Conservation (phyloP, 2,888 invertebrate genomes). For the Ophion ventricosus region DNA sequence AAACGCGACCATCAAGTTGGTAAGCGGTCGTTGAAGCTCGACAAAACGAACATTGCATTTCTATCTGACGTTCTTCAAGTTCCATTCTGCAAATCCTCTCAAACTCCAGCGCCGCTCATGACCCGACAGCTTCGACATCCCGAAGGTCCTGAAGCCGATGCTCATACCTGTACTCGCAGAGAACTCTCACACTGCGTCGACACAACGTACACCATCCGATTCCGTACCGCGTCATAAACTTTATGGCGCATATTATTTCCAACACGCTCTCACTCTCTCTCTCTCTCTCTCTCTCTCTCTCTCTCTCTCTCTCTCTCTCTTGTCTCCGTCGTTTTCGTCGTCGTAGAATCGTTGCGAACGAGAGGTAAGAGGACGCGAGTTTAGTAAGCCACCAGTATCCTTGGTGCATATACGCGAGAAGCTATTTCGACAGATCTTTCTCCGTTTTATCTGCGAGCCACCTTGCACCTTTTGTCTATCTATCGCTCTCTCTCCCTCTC, state of each 20-base stretch:
- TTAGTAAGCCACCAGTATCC: constrained; percentile 52
- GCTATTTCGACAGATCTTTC: constrained; percentile 51
- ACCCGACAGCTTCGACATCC: constrained; percentile 63
- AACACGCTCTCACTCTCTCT: constrained; percentile 57
- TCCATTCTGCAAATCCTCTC: constrained; percentile 25
- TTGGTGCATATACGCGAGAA: constrained; percentile 56
- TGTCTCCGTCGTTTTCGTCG: constrained; percentile 42
- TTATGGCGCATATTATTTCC: constrained; percentile 68
- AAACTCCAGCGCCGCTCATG: constrained; percentile 31
- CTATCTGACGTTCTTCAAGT: constrained; percentile 17
- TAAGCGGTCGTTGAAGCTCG: constrained; percentile 14
- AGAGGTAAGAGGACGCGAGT: constrained; percentile 19
- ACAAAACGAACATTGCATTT: constrained; percentile 42
- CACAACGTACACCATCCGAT: constrained; percentile 51
- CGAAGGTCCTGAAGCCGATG: constrained; percentile 42
- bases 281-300: too few relatives aligned
- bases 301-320: too few relatives aligned
- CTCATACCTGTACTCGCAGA: constrained; percentile 27
- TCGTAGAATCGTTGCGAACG: constrained; percentile 29
- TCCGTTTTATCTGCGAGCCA: constrained; percentile 48
- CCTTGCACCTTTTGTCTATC: constrained; percentile 46
- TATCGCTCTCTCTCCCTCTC: constrained; percentile 9
- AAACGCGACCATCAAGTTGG: constrained; percentile 9
- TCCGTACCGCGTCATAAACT: constrained; percentile 67
- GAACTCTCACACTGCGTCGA: constrained; percentile 50